A percentile compares a stretch with the other conserved stretches of the same genome.
These are phyloP conservation scores for Aphodius granarius DNA, from an alignment of 2,888 invertebrate genomes.

Conservation along the genomic window DNA sequence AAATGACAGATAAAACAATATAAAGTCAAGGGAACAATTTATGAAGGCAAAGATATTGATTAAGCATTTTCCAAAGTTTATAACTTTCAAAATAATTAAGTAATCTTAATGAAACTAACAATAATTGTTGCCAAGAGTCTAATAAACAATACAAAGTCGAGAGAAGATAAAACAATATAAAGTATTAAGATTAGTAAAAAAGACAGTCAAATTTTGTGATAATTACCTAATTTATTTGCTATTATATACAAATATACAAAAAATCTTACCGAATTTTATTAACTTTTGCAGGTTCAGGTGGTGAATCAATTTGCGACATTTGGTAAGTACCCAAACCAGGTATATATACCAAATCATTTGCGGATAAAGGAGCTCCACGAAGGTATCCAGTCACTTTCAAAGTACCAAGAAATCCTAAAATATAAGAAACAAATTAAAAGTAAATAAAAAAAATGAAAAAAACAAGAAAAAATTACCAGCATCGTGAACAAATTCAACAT, in stretches of 20 bases:
- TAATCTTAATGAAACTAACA: too few species aligned
- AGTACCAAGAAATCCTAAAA: constrained; percentile 57
- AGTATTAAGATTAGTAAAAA: neutral
- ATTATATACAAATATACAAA: neutral
- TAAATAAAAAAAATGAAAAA: constrained; percentile 8
- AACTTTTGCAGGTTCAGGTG: constrained; percentile 69
- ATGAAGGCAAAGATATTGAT: too few species aligned
- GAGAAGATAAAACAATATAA: neutral
- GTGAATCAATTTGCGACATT: constrained; percentile 76
- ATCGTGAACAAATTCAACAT: constrained; percentile 65
- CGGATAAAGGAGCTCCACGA: constrained; percentile 79
- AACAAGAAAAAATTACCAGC: constrained; percentile 43
- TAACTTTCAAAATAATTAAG: too few species aligned
- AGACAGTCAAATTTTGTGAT: neutral
- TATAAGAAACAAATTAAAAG: constrained; percentile 15
- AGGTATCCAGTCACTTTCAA: constrained; percentile 86
- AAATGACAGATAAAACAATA: too few species aligned
- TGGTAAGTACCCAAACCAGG: constrained; percentile 94
- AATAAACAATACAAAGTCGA: too few species aligned
- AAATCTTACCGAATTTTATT: constrained; percentile 55
- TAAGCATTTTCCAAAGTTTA: too few species aligned
- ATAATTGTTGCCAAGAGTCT: too few species aligned
- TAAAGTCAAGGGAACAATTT: too few species aligned
- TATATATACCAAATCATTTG: constrained; percentile 87
- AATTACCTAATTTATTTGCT: neutral